Percentiles rank a stretch among this genome's conserved stretches.
phyloP scores from a whole-genome alignment of 2,113 vertebrate species.

The Otus sunia region DNA sequence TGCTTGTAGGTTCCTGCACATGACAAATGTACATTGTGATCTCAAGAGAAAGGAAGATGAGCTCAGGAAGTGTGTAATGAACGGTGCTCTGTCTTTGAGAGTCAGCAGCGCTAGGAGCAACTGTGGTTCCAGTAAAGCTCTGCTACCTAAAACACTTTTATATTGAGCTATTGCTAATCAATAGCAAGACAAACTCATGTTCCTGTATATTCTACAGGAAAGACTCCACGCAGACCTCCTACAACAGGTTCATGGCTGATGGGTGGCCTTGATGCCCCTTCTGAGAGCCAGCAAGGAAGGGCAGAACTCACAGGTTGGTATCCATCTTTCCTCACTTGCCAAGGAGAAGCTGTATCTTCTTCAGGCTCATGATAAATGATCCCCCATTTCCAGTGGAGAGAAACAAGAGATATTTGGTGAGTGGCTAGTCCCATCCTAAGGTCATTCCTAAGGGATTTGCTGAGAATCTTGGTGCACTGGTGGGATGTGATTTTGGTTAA shows the following conservation, averaged over 20 bases:
- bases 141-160: neutral
- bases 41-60: neutral
- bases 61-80: constrained; percentile 6
- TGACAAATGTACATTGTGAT: neutral
- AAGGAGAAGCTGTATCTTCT: neutral
- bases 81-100: neutral
- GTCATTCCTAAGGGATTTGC: neutral
- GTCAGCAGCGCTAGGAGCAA: neutral
- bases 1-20: neutral
- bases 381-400: neutral
- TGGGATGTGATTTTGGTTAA: neutral
- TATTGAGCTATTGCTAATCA: neutral
- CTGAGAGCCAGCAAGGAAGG: neutral
- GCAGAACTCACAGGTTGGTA: neutral
- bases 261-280: neutral
- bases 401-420: neutral
- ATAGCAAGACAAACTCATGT: neutral
- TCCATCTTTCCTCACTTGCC: neutral
- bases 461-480: neutral
- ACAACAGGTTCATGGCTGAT: neutral
- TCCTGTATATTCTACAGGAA: neutral
- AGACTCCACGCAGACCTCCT: neutral
- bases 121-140: neutral
- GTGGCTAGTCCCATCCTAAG: neutral
- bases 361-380: fast-evolving